Evolutionary conservation across 2,888 invertebrate genomes (phyloP).

Genomic region (Crematogaster levior): DNA sequence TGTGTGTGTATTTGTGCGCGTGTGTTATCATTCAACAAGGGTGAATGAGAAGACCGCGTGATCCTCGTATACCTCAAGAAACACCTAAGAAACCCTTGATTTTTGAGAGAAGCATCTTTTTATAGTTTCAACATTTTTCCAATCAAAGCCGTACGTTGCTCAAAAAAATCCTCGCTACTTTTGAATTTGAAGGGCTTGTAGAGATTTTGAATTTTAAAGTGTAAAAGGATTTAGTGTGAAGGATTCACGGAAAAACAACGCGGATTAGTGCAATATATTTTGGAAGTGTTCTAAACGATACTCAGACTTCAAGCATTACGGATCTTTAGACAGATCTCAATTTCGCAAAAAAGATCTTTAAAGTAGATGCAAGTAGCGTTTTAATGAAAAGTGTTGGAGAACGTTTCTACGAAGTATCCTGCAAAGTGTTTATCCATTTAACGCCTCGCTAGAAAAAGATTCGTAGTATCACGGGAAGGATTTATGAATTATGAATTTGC

Average conservation of each 20-base stretch:
- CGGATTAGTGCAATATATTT: slow-evolving; percentile 37
- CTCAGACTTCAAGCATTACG: neutral
- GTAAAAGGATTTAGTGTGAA: neutral
- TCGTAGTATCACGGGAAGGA: neutral
- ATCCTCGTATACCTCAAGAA: slow-evolving; percentile 21
- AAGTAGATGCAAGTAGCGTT: neutral
- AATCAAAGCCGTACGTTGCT: slow-evolving; percentile 46
- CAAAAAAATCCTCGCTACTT: slow-evolving; percentile 48
- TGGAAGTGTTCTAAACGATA: slow-evolving; percentile 15
- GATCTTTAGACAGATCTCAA: slow-evolving; percentile 6
- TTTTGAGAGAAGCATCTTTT: slow-evolving; percentile 10
- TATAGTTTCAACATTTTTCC: slow-evolving; percentile 46
- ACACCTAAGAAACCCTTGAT: neutral
- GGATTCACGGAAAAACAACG: slow-evolving; percentile 1
- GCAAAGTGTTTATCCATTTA: slow-evolving; percentile 30
- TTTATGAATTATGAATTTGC: slow-evolving; percentile 21
- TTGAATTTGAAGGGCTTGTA: neutral
- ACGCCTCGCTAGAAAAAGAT: slow-evolving; percentile 14
- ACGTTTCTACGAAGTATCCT: slow-evolving; percentile 16
- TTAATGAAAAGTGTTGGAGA: slow-evolving; percentile 9
- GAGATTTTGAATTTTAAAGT: slow-evolving; percentile 14
- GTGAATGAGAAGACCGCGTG: slow-evolving; percentile 27
- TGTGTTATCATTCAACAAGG: slow-evolving; percentile 15
- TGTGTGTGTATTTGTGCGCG: slow-evolving; percentile 19
- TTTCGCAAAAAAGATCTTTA: slow-evolving; percentile 1